Percentiles rank a stretch among this genome's conserved stretches.
These are phyloP conservation scores for Gasterosteus nipponicus DNA, from an alignment of 2,113 vertebrate genomes.

Conservation along the genomic window DNA sequence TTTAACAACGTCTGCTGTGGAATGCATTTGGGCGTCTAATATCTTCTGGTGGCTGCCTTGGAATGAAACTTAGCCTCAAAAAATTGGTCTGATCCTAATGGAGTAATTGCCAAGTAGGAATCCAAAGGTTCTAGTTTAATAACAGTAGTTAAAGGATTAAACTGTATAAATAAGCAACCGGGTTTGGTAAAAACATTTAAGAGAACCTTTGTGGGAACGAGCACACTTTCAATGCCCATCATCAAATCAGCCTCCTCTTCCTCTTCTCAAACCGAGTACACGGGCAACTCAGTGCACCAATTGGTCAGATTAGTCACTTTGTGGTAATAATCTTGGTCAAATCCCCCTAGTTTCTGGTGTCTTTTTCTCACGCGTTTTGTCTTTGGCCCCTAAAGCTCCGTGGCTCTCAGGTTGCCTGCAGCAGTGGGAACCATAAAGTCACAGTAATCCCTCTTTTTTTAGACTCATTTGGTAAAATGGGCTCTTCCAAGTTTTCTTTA, in stretches of 20 bases:
- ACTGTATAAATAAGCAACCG: neutral
- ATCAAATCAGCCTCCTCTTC: slow-evolving; percentile 1
- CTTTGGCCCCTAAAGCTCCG: slow-evolving; percentile 76
- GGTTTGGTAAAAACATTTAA: neutral
- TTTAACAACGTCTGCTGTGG: neutral
- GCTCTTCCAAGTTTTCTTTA: slow-evolving; percentile 33
- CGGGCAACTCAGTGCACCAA: slow-evolving; percentile 52
- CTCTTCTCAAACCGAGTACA: slow-evolving; percentile 5
- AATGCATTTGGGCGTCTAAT: neutral
- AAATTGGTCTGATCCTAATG: neutral
- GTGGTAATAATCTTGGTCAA: slow-evolving; percentile 75
- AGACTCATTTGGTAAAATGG: slow-evolving; percentile 63
- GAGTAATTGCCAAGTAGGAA: neutral
- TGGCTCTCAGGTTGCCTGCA: slow-evolving; percentile 78
- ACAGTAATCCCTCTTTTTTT: slow-evolving; percentile 72
- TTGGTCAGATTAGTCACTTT: slow-evolving; percentile 79
- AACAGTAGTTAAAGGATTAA: neutral
- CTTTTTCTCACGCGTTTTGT: slow-evolving; percentile 81
- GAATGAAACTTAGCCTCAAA: neutral
- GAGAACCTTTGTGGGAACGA: neutral
- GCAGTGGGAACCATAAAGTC: slow-evolving; percentile 66
- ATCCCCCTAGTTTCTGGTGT: slow-evolving; percentile 77
- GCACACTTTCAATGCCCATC: neutral
- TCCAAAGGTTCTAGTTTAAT: neutral
- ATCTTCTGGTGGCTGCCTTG: neutral